Percentiles rank a stretch among this genome's conserved stretches.
Conservation (phyloP, 2,797 vertebrate species). For the Gorsachius magnificus region DNA sequence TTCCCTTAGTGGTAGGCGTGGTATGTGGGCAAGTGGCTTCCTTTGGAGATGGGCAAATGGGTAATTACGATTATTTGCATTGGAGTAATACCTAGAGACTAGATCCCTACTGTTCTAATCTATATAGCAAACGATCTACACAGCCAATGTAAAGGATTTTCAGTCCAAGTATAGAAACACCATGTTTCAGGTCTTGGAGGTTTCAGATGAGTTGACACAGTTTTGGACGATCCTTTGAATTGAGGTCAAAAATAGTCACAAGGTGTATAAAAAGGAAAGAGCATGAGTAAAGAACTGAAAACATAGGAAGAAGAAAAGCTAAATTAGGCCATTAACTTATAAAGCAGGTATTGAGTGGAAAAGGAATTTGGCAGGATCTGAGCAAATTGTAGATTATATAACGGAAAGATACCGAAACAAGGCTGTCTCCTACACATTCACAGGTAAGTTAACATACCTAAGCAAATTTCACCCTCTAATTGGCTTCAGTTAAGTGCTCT, state of each 20-base stretch:
- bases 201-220: background rate
- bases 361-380: background rate
- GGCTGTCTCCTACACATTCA: background rate
- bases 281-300: background rate
- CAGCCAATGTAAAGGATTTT: background rate
- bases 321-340: background rate
- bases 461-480: slow-evolving; percentile 36
- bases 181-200: background rate
- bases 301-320: background rate
- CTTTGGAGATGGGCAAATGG: background rate
- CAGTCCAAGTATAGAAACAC: background rate
- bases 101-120: background rate
- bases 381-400: background rate
- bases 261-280: background rate
- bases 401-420: slow-evolving; percentile 4
- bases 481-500: slow-evolving; percentile 17
- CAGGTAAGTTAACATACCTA: slow-evolving; percentile 5
- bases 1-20: background rate
- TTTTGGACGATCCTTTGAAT: background rate
- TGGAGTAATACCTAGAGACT: background rate
- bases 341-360: background rate
- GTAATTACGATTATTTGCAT: background rate
- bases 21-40: background rate
- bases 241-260: background rate
- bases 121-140: background rate